Conservation (phyloP, 2,888 invertebrate genomes). For the Leptodirus hochenwartii region DNA sequence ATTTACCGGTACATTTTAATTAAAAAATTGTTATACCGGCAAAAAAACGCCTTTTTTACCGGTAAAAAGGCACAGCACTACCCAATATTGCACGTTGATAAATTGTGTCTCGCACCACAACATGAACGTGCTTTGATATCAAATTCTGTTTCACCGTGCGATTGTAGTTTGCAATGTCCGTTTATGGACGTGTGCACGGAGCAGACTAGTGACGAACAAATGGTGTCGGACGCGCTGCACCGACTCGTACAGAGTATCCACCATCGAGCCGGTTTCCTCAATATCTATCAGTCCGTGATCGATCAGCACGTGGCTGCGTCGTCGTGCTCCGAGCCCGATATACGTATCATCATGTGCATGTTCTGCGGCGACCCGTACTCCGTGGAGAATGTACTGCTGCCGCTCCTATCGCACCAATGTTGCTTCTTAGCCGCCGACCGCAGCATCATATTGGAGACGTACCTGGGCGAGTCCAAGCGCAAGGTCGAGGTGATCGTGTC, state of each 20-base stretch:
- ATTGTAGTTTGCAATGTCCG: slow-evolving; percentile 57
- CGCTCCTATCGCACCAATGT: slow-evolving; percentile 71
- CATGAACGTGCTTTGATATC: too few relatives aligned
- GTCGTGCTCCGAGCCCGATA: slow-evolving; percentile 71
- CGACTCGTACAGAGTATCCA: slow-evolving; percentile 60
- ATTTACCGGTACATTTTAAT: too few relatives aligned
- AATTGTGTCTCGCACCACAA: too few relatives aligned
- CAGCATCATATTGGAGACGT: slow-evolving; percentile 80
- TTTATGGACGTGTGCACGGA: slow-evolving; percentile 64
- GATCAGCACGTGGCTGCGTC: too few relatives aligned
- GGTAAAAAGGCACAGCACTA: too few relatives aligned
- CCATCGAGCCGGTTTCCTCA: slow-evolving; percentile 57
- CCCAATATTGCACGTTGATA: too few relatives aligned
- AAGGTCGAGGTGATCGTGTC: slow-evolving; percentile 80
- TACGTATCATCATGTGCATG: slow-evolving; percentile 86
- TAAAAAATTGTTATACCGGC: too few relatives aligned
- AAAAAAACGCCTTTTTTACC: too few relatives aligned
- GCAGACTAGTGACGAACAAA: slow-evolving; percentile 42
- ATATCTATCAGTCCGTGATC: slow-evolving; percentile 52
- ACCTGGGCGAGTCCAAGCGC: slow-evolving; percentile 76
- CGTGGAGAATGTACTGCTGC: slow-evolving; percentile 74
- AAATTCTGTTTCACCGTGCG: slow-evolving; percentile 7
- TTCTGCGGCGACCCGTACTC: slow-evolving; percentile 92
- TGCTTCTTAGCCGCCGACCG: slow-evolving; percentile 73
- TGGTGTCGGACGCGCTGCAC: slow-evolving; percentile 54